Conservation (phyloP, 2,113 vertebrate genomes). For the Junco hyemalis region DNA sequence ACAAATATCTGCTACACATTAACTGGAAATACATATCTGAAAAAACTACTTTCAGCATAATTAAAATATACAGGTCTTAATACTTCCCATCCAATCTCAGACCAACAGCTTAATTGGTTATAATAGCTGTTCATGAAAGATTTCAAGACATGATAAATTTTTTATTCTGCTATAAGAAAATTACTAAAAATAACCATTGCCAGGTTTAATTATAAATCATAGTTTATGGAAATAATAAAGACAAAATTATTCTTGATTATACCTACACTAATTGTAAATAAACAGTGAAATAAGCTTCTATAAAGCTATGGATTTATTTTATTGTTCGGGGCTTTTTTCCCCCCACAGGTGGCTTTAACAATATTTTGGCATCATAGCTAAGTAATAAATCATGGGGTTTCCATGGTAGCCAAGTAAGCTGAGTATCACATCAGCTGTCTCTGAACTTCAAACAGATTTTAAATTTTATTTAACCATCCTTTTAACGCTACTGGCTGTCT, state of each 20-base stretch:
- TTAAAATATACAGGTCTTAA: neutral
- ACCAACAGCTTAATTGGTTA: neutral
- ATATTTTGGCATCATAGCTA: neutral
- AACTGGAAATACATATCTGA: neutral
- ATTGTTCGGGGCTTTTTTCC: accelerated
- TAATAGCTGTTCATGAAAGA: neutral
- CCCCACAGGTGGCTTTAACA: neutral
- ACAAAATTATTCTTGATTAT: neutral
- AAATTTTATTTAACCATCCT: neutral
- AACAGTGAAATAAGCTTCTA: neutral
- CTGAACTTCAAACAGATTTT: neutral
- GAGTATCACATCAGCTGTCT: neutral
- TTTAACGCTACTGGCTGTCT: neutral
- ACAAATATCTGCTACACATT: neutral
- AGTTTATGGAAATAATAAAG: neutral
- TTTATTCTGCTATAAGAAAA: neutral
- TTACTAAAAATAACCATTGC: neutral
- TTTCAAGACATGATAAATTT: neutral
- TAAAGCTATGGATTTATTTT: neutral
- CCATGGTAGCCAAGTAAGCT: neutral
- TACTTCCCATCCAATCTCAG: neutral
- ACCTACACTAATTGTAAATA: neutral
- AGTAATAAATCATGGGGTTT: neutral
- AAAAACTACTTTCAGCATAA: neutral
- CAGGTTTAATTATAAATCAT: neutral